Evolutionary conservation across 2,797 vertebrate species (phyloP).

Genomic region (Malacoraja senta): DNA sequence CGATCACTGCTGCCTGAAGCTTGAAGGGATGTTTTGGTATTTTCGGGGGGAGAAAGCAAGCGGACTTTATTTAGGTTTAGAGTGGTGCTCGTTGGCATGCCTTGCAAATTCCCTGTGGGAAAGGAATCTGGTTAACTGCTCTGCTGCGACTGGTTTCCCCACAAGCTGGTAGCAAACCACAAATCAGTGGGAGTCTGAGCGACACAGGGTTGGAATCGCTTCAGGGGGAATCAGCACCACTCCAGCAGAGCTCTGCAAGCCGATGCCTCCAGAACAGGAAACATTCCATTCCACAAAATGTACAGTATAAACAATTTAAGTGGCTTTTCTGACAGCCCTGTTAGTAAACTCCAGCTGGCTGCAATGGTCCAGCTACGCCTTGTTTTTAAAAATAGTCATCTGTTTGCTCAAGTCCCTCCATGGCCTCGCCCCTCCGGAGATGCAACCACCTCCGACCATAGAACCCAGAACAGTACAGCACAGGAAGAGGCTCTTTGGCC

Average conservation of each 20-base stretch:
- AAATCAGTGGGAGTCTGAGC: background rate
- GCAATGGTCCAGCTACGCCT: background rate
- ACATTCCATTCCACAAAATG: background rate
- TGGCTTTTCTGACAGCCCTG: background rate
- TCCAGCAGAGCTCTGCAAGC: background rate
- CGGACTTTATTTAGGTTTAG: background rate
- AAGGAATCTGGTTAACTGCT: background rate
- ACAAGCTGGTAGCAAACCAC: constrained; percentile 5
- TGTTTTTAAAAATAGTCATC: background rate
- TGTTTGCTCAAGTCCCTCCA: background rate
- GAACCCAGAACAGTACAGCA: no score
- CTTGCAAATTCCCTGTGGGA: background rate
- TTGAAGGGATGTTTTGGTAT: no score
- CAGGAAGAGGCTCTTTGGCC: no score
- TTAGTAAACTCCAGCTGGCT: background rate
- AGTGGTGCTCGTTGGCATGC: background rate
- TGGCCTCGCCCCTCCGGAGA: background rate
- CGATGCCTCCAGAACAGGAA: background rate
- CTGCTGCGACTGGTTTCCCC: background rate
- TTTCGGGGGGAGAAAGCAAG: background rate
- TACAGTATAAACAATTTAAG: background rate
- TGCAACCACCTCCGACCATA: background rate
- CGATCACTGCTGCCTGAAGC: background rate
- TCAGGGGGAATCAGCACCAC: background rate
- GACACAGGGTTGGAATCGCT: background rate